phyloP scores from a whole-genome alignment of 2,888 invertebrate genomes.

The Phymatocera aterrima region DNA sequence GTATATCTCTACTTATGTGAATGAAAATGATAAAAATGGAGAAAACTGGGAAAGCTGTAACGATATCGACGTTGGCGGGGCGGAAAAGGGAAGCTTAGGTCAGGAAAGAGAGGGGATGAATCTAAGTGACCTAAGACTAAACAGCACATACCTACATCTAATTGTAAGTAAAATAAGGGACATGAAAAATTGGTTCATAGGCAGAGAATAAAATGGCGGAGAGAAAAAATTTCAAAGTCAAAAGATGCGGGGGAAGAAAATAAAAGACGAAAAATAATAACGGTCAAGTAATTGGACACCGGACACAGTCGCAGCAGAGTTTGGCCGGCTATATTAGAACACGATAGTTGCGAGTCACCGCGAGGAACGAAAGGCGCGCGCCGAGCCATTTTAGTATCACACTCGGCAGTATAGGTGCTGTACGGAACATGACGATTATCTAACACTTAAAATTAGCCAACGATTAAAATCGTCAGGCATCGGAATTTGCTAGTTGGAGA shows the following conservation, averaged over 20 bases:
- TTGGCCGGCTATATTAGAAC: conserved; percentile 71
- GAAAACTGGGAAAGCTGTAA: background rate
- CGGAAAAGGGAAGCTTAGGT: background rate
- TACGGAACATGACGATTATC: conserved; percentile 65
- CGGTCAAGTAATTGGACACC: conserved; percentile 72
- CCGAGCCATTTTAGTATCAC: conserved; percentile 55
- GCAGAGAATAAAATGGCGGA: background rate
- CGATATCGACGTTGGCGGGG: background rate
- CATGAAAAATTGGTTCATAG: background rate
- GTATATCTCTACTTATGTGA: background rate
- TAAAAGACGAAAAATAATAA: background rate
- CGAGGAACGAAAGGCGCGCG: conserved; percentile 37
- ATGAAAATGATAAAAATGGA: background rate
- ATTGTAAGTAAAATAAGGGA: background rate
- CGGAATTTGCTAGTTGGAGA: background rate
- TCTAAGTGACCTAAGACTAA: background rate
- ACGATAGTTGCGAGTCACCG: conserved; percentile 55
- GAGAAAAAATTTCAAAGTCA: conserved; percentile 4
- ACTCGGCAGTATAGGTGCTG: too few species aligned
- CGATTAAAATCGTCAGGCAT: conserved; percentile 58
- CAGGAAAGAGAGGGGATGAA: background rate
- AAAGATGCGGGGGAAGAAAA: background rate
- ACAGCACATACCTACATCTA: background rate
- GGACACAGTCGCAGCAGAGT: conserved; percentile 47
- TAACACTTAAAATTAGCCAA: conserved; percentile 73